phyloP scores from a whole-genome alignment of 2,113 vertebrate genomes.

The Cynocephalus volans region DNA sequence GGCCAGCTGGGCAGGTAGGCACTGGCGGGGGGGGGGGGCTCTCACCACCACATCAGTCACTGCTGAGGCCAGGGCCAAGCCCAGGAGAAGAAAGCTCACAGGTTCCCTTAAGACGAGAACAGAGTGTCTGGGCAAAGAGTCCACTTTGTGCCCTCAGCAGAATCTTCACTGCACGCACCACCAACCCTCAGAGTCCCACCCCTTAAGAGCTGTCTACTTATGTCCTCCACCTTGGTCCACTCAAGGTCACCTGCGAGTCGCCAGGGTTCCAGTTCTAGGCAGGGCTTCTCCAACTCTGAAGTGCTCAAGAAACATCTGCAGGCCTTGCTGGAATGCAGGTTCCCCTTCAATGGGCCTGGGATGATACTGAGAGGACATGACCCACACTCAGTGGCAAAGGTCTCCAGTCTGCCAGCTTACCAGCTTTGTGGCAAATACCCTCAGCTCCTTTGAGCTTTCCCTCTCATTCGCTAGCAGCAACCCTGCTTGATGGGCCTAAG shows the following conservation, averaged over 20 bases:
- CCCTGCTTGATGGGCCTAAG: neutral
- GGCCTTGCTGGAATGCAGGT: neutral
- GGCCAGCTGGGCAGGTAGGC: neutral
- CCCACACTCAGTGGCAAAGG: neutral
- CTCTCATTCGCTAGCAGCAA: neutral
- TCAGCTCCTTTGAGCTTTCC: neutral
- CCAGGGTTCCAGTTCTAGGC: neutral
- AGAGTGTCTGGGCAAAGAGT: neutral
- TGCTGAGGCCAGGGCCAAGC: neutral
- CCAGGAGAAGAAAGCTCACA: neutral
- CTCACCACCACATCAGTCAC: neutral
- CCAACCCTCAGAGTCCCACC: neutral
- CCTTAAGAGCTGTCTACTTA: neutral
- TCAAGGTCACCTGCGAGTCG: too few species aligned
- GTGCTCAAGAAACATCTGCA: neutral
- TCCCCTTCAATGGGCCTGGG: neutral
- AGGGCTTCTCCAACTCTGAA: neutral
- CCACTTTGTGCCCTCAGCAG: neutral
- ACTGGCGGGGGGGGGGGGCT: accelerated
- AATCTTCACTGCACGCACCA: too few species aligned
- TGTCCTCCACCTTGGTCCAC: neutral
- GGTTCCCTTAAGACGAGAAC: neutral
- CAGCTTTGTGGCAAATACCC: neutral
- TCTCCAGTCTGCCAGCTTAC: neutral
- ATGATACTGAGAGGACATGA: neutral